phyloP scores from a whole-genome alignment of 2,888 invertebrate genomes.

The Argyresthia goedartella region DNA sequence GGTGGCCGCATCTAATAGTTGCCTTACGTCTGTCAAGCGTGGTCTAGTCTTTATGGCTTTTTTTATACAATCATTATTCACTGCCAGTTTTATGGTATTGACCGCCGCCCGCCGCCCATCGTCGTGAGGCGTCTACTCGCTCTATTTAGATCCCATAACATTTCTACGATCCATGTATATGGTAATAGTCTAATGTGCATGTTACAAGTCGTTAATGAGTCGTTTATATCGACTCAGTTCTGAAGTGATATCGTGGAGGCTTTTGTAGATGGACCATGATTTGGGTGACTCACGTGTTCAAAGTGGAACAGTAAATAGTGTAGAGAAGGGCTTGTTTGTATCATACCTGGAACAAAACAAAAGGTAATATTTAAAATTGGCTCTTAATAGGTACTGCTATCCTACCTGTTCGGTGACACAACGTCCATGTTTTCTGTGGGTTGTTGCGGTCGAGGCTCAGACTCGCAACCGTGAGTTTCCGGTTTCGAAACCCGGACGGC shows the following conservation, averaged over 20 bases:
- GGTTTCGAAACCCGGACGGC: no score
- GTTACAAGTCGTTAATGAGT: slow-evolving; percentile 29
- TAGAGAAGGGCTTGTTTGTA: neutral
- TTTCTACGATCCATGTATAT: slow-evolving; percentile 45
- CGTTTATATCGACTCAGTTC: slow-evolving; percentile 28
- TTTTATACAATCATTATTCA: slow-evolving; percentile 21
- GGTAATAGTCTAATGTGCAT: slow-evolving; percentile 44
- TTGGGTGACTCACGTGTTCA: neutral
- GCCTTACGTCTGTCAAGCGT: slow-evolving; percentile 23
- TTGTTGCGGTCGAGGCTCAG: no score
- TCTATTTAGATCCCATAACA: slow-evolving; percentile 55
- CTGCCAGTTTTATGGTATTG: slow-evolving; percentile 20
- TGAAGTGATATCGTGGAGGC: neutral
- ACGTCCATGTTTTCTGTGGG: no score
- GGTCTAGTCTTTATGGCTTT: slow-evolving; percentile 27
- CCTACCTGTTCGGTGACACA: no score
- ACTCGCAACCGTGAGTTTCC: no score
- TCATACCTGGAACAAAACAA: neutral
- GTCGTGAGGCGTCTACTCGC: slow-evolving; percentile 19
- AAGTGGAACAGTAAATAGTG: neutral
- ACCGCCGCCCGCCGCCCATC: slow-evolving; percentile 17
- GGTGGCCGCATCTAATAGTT: slow-evolving; percentile 3
- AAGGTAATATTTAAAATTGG: no score
- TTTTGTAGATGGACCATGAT: no score
- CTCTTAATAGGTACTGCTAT: no score